Percentiles rank a stretch among this genome's conserved stretches.
These are phyloP conservation scores for Athene noctua DNA, from an alignment of 2,113 vertebrate species.

Conservation along the genomic window DNA sequence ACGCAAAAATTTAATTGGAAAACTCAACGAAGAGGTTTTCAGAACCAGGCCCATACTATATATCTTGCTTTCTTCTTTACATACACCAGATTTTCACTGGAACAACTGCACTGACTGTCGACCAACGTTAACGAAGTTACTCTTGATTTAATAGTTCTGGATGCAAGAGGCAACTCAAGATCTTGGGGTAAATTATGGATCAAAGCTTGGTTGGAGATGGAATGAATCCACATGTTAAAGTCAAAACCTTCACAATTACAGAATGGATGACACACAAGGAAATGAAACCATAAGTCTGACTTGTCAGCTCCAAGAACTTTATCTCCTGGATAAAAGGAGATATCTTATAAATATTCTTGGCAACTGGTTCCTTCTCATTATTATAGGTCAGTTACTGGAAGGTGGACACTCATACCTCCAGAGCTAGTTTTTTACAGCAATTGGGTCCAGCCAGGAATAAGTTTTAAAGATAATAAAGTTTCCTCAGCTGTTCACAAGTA, in stretches of 20 bases:
- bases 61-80: not conserved
- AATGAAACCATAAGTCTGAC: conserved; percentile 30
- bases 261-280: conserved; percentile 5
- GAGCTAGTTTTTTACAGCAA: not conserved
- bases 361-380: not conserved
- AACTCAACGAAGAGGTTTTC: not conserved
- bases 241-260: conserved; percentile 18
- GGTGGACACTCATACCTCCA: not conserved
- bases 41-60: not conserved
- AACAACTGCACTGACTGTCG: not conserved
- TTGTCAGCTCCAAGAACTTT: conserved; percentile 36
- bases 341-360: not conserved
- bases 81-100: not conserved
- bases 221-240: not conserved
- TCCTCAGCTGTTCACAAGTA: not conserved
- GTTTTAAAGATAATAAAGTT: not conserved
- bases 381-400: not conserved
- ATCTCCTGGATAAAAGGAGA: conserved; percentile 6
- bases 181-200: not conserved
- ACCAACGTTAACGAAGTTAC: not conserved
- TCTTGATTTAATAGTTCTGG: conserved; percentile 2
- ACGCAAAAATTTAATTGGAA: not conserved
- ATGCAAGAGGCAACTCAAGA: not conserved
- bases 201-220: not conserved
- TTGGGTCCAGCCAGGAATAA: not conserved